A percentile compares a stretch with the other conserved stretches of the same genome.
Conservation (phyloP, 2,797 vertebrate genomes). For the Anomalospiza imberbis region DNA sequence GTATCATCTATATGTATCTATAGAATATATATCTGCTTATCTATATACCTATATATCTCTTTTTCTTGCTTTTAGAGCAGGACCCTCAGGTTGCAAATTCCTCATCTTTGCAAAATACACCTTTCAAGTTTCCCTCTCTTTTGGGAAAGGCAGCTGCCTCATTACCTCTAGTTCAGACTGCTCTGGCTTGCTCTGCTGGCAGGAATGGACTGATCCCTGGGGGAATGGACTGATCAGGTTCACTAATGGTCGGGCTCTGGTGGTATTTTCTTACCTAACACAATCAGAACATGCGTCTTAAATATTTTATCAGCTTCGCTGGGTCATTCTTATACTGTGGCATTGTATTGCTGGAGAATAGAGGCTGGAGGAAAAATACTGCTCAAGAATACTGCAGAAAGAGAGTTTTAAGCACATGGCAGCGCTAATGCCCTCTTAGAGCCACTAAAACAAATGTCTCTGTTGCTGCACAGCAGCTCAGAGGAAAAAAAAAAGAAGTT, state of each 20-base stretch:
- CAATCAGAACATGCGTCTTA: slow-evolving; percentile 61
- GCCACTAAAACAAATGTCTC: background rate
- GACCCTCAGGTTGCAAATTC: background rate
- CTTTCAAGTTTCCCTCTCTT: background rate
- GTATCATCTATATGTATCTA: background rate
- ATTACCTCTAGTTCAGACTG: background rate
- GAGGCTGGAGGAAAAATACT: background rate
- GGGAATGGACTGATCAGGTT: slow-evolving; percentile 59
- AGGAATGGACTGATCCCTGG: background rate
- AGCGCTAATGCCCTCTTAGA: background rate
- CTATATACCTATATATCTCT: background rate
- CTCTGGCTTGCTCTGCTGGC: background rate
- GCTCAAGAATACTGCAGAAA: background rate
- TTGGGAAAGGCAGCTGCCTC: background rate
- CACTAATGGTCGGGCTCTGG: slow-evolving; percentile 40
- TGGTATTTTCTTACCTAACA: slow-evolving; percentile 72
- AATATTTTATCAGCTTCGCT: slow-evolving; percentile 73
- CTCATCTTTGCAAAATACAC: background rate
- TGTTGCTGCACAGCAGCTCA: background rate
- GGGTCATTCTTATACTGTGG: slow-evolving; percentile 54
- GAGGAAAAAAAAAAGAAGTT: background rate
- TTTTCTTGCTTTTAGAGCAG: background rate
- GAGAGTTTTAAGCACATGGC: background rate
- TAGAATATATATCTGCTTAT: background rate
- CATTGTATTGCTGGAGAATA: slow-evolving; percentile 12